Evolutionary conservation across 2,113 vertebrate genomes (phyloP).

Genomic region (Hiodon tergisus): DNA sequence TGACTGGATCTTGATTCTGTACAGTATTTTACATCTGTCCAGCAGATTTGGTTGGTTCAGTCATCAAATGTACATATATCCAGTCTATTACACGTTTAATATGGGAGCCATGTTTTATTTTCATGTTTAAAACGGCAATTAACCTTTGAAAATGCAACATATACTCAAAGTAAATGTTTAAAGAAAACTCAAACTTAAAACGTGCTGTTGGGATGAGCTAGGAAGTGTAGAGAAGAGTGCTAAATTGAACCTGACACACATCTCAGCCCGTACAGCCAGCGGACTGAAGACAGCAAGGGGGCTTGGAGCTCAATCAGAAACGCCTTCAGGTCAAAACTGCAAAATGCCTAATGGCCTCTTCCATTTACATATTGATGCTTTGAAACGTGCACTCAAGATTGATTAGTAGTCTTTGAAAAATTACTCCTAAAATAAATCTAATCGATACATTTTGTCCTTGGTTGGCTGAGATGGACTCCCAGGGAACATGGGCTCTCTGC

Average conservation of each 20-base stretch:
- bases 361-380: constrained; percentile 41
- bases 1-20: background rate
- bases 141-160: constrained; percentile 27
- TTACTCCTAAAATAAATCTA: constrained; percentile 42
- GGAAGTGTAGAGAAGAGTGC: constrained; percentile 1
- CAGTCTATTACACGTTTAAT: background rate
- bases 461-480: constrained; percentile 12
- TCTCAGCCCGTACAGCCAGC: background rate
- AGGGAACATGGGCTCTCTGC: constrained; percentile 4
- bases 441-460: constrained; percentile 44
- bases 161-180: background rate
- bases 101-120: constrained; percentile 18
- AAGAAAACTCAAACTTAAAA: background rate
- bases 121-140: constrained; percentile 27
- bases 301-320: background rate
- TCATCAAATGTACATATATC: background rate
- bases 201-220: background rate
- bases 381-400: constrained; percentile 38
- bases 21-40: background rate
- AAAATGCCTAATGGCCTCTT: background rate
- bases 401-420: constrained; percentile 33
- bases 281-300: background rate
- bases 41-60: too few relatives aligned
- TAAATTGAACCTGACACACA: constrained; percentile 11
- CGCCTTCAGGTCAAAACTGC: background rate